A percentile compares a stretch with the other conserved stretches of the same genome.
These are phyloP conservation scores for Hybognathus amarus DNA, from an alignment of 2,797 vertebrate genomes.

Conservation along the genomic window DNA sequence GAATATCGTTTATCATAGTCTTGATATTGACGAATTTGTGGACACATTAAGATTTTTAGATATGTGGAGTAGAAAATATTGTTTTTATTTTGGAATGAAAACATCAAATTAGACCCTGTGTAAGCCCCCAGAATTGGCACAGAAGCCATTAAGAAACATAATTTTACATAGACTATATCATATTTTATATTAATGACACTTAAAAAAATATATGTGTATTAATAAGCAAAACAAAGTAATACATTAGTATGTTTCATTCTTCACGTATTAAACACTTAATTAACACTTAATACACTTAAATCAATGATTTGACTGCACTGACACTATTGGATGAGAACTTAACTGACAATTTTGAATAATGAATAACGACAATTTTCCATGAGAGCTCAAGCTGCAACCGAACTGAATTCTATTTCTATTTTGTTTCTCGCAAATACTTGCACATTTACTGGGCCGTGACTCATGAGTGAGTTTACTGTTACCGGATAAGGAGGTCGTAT, in stretches of 20 bases:
- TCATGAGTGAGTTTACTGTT: constrained; percentile 30
- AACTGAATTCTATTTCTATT: neutral
- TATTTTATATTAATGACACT: neutral
- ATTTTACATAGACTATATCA: neutral
- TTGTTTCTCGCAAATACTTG: neutral
- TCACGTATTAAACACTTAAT: neutral
- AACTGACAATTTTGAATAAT: too few species aligned
- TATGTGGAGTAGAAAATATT: neutral
- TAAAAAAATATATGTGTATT: neutral
- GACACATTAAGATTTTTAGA: neutral
- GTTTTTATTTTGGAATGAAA: neutral
- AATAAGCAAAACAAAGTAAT: neutral
- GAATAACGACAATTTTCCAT: neutral
- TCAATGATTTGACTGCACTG: neutral
- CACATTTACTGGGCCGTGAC: neutral
- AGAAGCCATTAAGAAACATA: neutral
- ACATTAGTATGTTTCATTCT: too few species aligned
- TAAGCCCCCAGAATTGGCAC: neutral
- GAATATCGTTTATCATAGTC: neutral
- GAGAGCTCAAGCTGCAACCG: neutral
- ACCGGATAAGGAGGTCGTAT: constrained; percentile 55
- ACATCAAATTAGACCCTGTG: neutral
- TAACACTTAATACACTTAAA: neutral
- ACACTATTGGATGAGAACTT: neutral
- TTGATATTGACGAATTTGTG: neutral